Conservation (phyloP, 2,888 invertebrate species). For the Gortyna flavago region DNA sequence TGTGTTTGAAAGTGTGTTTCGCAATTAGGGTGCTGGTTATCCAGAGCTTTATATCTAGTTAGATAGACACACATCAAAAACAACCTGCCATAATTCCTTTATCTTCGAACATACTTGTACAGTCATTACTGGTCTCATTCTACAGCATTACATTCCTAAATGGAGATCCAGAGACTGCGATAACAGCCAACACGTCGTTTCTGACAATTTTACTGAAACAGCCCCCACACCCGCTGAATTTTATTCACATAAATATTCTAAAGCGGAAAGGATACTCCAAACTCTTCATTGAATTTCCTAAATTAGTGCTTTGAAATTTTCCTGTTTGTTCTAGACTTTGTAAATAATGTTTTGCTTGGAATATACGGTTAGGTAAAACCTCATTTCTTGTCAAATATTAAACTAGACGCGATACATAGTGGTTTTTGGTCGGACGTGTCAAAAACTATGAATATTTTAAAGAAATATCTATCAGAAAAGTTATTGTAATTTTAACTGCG, state of each 20-base stretch:
- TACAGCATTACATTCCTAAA: constrained; percentile 25
- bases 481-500: constrained; percentile 36
- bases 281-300: constrained; percentile 45
- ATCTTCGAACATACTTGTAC: constrained; percentile 2
- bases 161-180: constrained; percentile 15
- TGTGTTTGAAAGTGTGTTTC: no score
- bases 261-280: constrained; percentile 13
- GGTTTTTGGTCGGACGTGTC: constrained; percentile 47
- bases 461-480: constrained; percentile 7
- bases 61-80: neutral
- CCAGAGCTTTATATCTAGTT: neutral
- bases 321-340: constrained; percentile 14
- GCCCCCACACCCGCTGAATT: constrained; percentile 10
- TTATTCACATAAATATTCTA: constrained; percentile 34
- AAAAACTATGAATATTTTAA: constrained; percentile 58
- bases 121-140: constrained; percentile 16
- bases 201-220: constrained; percentile 23
- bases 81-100: neutral
- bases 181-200: constrained; percentile 32
- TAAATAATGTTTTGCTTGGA: constrained; percentile 12
- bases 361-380: constrained; percentile 15
- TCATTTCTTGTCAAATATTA: constrained; percentile 47
- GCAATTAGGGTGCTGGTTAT: no score
- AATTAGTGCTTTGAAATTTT: constrained; percentile 29
- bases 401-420: constrained; percentile 14